Percentiles rank a stretch among this genome's conserved stretches.
Evolutionary conservation across 2,797 vertebrate genomes (phyloP).

Genomic region (Onychomys arenicola): DNA sequence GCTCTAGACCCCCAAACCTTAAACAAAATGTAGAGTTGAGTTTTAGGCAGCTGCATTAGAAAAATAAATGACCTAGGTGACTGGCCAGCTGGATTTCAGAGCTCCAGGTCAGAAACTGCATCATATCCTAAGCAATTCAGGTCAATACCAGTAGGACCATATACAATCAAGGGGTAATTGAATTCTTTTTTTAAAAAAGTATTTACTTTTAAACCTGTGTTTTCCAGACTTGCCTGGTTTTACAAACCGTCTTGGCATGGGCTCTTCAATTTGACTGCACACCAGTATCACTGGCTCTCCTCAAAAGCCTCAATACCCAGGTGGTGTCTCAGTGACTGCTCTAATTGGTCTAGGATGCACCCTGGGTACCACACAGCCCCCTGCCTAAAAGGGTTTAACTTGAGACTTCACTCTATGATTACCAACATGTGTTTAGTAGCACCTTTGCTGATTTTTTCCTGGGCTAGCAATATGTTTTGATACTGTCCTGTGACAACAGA

Average conservation of each 20-base stretch:
- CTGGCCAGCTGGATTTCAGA: background rate
- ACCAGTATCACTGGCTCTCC: background rate
- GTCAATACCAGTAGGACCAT: background rate
- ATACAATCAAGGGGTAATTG: background rate
- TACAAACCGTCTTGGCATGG: background rate
- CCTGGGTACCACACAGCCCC: background rate
- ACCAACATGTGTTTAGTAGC: background rate
- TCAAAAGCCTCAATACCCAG: background rate
- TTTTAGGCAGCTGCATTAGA: background rate
- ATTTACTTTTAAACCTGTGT: background rate
- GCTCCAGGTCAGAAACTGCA: background rate
- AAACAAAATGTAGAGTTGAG: background rate
- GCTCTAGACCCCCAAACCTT: background rate
- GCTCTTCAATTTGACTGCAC: background rate
- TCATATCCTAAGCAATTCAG: background rate
- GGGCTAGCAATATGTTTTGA: background rate
- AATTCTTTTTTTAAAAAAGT: background rate
- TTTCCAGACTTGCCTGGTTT: background rate
- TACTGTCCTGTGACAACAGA: background rate
- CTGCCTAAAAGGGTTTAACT: background rate
- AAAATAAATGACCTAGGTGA: background rate
- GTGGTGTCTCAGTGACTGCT: background rate
- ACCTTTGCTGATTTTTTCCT: background rate
- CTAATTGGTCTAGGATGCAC: background rate
- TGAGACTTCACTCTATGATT: background rate